Evolutionary conservation across 2,113 vertebrate species (phyloP).

Genomic region (Seriola dumerili): DNA sequence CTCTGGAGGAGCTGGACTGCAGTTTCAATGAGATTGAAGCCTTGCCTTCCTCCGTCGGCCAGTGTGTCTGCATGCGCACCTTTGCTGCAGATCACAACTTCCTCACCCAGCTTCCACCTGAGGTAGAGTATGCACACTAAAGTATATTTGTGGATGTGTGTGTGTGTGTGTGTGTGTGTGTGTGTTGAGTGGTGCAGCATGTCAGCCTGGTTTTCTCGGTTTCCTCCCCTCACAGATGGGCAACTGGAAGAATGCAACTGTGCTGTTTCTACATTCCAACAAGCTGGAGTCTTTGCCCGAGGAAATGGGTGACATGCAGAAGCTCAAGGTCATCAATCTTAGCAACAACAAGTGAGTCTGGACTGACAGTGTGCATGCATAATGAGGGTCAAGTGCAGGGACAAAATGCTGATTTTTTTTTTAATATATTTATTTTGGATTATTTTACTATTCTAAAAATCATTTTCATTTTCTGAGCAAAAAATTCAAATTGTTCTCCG

Average conservation of each 20-base stretch:
- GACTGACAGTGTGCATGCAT: not conserved
- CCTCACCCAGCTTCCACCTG: conserved; percentile 91
- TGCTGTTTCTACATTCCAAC: conserved; percentile 98
- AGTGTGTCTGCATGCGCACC: conserved; percentile 91
- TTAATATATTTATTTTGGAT: not conserved
- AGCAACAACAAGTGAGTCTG: conserved; percentile 96
- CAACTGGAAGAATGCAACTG: conserved; percentile 93
- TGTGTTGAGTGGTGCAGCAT: not conserved
- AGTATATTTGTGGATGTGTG: conserved; percentile 1
- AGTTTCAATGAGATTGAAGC: conserved; percentile 98
- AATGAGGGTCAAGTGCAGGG: not conserved
- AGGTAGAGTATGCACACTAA: conserved; percentile 82
- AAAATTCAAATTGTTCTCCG: not conserved
- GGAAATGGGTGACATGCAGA: conserved; percentile 98
- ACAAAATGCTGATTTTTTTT: not conserved
- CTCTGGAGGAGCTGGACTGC: conserved; percentile 95
- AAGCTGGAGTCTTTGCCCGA: conserved; percentile 96
- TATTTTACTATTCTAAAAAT: not conserved
- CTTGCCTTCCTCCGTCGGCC: conserved; percentile 91
- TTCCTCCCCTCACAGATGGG: conserved; percentile 87
- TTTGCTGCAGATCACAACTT: conserved; percentile 99
- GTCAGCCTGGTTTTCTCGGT: not conserved
- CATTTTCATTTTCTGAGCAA: not conserved
- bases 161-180: not conserved
- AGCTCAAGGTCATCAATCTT: conserved; percentile 96